phyloP scores from a whole-genome alignment of 2,797 vertebrate species.

The Jordanella pulchra region DNA sequence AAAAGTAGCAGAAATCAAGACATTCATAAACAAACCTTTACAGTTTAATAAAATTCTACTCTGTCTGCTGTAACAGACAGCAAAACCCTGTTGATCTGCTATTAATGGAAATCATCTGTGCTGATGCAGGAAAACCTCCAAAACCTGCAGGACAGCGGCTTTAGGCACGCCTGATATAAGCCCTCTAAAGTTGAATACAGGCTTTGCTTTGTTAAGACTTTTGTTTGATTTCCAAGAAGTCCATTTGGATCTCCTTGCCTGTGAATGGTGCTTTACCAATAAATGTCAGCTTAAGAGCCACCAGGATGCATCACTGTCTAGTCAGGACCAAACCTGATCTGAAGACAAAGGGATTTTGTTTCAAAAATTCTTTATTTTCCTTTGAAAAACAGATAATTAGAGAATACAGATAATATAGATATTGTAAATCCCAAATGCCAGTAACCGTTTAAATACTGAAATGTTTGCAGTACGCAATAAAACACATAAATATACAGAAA shows the following conservation, averaged over 20 bases:
- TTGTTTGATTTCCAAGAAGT: no score
- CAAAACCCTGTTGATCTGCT: no score
- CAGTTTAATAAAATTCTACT: no score
- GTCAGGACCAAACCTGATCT: not conserved
- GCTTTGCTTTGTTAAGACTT: no score
- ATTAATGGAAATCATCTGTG: no score
- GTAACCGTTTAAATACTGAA: slow-evolving; percentile 22
- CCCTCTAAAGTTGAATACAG: no score
- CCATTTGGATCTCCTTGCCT: not conserved
- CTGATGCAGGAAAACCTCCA: no score
- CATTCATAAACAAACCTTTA: no score
- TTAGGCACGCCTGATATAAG: no score
- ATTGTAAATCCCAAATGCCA: slow-evolving; percentile 20
- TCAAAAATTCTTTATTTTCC: slow-evolving; percentile 50
- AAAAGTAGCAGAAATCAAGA: no score
- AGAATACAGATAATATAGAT: slow-evolving; percentile 14
- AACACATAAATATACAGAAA: slow-evolving; percentile 1
- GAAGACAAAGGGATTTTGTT: not conserved
- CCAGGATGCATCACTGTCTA: not conserved
- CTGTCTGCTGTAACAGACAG: no score
- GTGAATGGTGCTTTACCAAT: not conserved
- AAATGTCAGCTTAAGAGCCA: not conserved
- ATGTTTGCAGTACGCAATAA: not conserved
- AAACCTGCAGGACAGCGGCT: no score
- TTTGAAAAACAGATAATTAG: slow-evolving; percentile 43